phyloP scores from a whole-genome alignment of 2,113 vertebrate species.

The Albula glossodonta region DNA sequence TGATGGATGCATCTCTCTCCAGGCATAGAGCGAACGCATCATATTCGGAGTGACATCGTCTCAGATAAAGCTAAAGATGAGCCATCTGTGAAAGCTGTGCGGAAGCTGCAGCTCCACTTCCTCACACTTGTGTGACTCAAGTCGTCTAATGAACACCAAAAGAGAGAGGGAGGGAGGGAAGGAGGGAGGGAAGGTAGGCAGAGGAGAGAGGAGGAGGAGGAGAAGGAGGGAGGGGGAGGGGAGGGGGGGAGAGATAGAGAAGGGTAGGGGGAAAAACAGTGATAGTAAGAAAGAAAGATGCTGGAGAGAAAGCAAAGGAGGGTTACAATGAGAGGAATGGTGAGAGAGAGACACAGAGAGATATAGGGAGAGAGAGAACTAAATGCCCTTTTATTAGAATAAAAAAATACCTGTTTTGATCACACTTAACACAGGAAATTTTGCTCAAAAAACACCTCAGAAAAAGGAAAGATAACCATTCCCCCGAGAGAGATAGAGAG shows the following conservation, averaged over 20 bases:
- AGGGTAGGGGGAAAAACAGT: neutral
- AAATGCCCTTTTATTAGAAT: no score
- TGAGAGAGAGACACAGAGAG: neutral
- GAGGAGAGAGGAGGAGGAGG: neutral
- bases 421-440: no score
- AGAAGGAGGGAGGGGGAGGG: neutral
- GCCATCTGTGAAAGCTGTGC: slow-evolving; percentile 58
- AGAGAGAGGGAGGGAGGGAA: neutral
- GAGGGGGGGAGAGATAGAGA: neutral
- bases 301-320: no score
- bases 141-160: neutral
- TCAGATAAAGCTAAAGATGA: slow-evolving; percentile 62
- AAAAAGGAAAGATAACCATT: no score
- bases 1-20: slow-evolving; percentile 52
- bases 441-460: no score
- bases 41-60: slow-evolving; percentile 35
- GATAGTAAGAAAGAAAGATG: neutral
- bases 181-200: neutral
- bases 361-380: neutral
- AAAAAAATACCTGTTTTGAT: no score
- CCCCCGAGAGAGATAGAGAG: neutral
- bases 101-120: slow-evolving; percentile 38
- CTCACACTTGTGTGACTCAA: slow-evolving; percentile 22
- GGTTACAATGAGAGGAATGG: neutral
- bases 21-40: slow-evolving; percentile 46